Conservation (phyloP, 2,113 vertebrate genomes). For the Albula glossodonta region DNA sequence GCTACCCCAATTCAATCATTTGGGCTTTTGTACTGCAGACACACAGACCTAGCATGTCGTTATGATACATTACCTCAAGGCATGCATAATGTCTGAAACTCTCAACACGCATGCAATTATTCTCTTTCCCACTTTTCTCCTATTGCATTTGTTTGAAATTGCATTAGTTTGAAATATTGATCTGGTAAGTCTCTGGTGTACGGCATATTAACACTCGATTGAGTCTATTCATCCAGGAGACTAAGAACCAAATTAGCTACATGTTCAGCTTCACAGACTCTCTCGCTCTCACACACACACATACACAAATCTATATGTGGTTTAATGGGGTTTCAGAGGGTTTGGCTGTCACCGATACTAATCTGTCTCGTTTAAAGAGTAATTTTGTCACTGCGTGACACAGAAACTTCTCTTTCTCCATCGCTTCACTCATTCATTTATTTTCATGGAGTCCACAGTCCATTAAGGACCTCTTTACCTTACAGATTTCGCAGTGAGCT, state of each 20-base stretch:
- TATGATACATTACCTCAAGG: too few relatives aligned
- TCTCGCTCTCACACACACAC: not conserved
- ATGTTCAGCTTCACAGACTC: not conserved
- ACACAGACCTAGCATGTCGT: too few relatives aligned
- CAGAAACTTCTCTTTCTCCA: constrained; percentile 1
- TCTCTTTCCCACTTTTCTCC: not conserved
- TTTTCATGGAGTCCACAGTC: constrained; percentile 46
- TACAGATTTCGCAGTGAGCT: constrained; percentile 47
- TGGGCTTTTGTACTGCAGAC: too few relatives aligned
- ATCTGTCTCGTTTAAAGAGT: constrained; percentile 19
- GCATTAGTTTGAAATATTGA: not conserved
- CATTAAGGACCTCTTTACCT: constrained; percentile 74
- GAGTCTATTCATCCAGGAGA: constrained; percentile 8
- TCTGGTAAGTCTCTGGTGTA: not conserved
- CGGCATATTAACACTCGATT: not conserved
- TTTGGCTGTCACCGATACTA: constrained; percentile 18
- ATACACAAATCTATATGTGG: not conserved
- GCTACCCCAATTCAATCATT: not conserved
- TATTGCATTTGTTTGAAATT: not conserved
- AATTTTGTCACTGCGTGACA: constrained; percentile 26
- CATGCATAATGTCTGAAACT: too few relatives aligned
- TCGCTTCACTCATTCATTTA: constrained; percentile 30
- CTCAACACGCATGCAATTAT: not conserved
- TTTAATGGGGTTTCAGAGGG: not conserved
- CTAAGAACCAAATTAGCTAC: not conserved